Percentiles rank a stretch among this genome's conserved stretches.
These are phyloP conservation scores for Stratiomys singularior DNA, from an alignment of 2,888 invertebrate genomes.

Conservation along the genomic window DNA sequence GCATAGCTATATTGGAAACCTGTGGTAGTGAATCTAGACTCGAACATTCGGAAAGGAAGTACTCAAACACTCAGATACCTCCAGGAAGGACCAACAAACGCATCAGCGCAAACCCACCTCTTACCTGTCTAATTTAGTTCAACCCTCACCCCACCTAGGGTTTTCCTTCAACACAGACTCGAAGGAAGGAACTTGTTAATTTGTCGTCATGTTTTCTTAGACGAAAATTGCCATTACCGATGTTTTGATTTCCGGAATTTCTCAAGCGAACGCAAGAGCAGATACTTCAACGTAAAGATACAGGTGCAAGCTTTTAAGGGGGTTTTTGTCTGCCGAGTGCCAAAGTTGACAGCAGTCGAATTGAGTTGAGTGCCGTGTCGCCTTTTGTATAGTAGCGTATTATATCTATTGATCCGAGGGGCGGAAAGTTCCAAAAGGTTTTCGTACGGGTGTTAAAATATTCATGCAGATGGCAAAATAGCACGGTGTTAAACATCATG, in stretches of 20 bases:
- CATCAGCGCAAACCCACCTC: no score
- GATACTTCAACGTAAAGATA: not conserved
- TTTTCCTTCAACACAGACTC: not conserved
- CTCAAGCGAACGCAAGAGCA: not conserved
- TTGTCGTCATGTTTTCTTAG: conserved; percentile 49
- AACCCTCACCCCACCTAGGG: not conserved
- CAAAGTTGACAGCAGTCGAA: not conserved
- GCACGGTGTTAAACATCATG: conserved; percentile 13
- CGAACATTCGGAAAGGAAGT: no score
- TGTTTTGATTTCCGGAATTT: conserved; percentile 48
- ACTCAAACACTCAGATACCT: no score
- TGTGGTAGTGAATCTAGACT: no score
- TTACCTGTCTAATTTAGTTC: not conserved
- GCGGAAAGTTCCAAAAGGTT: not conserved
- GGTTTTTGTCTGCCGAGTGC: not conserved
- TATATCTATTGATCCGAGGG: not conserved
- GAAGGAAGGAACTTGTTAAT: conserved; percentile 51
- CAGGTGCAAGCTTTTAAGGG: not conserved
- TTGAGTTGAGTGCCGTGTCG: not conserved
- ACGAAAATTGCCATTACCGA: conserved; percentile 46
- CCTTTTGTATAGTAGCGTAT: not conserved
- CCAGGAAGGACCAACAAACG: no score
- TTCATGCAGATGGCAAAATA: not conserved
- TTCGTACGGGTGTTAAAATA: not conserved
- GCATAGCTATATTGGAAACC: no score